Conservation (phyloP, 2,797 vertebrate species). For the Tokudaia muenninki region DNA sequence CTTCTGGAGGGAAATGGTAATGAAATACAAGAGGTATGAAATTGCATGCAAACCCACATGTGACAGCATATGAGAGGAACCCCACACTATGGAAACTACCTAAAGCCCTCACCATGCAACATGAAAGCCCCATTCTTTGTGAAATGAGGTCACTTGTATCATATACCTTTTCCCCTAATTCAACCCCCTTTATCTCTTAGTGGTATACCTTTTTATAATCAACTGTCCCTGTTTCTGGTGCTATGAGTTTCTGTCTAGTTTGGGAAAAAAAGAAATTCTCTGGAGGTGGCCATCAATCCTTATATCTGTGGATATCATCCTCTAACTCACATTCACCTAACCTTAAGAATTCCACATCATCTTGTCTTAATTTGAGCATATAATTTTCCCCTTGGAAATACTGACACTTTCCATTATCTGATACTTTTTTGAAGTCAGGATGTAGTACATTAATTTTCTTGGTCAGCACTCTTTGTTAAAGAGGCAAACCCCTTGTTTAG, state of each 20-base stretch:
- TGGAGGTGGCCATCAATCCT: not conserved
- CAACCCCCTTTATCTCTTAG: not conserved
- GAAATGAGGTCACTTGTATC: not conserved
- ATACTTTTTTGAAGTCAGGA: not conserved
- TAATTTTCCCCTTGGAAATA: not conserved
- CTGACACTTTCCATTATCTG: not conserved
- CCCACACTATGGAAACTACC: not conserved
- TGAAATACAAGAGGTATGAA: not conserved
- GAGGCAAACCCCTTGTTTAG: not conserved
- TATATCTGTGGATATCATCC: not conserved
- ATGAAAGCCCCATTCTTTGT: not conserved
- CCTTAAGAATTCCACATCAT: not conserved
- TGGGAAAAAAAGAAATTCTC: not conserved
- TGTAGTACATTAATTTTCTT: not conserved
- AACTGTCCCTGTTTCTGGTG: not conserved
- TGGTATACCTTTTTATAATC: not conserved
- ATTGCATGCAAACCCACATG: not conserved
- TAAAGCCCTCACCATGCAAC: not conserved
- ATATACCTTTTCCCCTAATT: not conserved
- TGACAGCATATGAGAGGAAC: not conserved
- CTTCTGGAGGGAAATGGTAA: not conserved
- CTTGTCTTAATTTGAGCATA: not conserved
- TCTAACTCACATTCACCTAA: not conserved
- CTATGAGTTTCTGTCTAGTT: not conserved
- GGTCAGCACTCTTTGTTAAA: not conserved